Base-by-base conservation (phyloP, 64 coral and sea anemone species). In the Astreopora myriophthalma region DNA sequence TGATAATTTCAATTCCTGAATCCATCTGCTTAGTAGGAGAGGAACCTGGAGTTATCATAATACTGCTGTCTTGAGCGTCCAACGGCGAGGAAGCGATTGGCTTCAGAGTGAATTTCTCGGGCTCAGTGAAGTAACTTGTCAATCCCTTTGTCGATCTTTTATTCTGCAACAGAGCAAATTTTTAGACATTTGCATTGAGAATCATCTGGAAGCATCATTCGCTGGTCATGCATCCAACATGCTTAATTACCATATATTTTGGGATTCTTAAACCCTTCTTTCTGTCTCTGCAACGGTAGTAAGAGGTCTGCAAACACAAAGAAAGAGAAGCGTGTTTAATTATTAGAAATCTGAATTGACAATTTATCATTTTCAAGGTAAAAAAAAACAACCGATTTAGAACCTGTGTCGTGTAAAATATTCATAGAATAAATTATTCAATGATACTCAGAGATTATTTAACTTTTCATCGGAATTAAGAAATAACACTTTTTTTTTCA, bases 21-120 rank as follows among this genome's bases (percentile, higher is more conserved):
- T 96, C 94, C 46, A 96, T n/a, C 17, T 96, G 95, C 22, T 94
- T 96, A 0, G 95, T 96, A 3, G 95, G 95, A n/a, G 95, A 96
- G 0, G 91, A 94, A 1, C 77, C 81, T n/a, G 95, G 95, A 0
- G 95, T 96, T 24, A 96, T 96, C 95, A 96, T 90, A 1, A 96
- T 28, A 16, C 95, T 96, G 2, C 91, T 88, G 3, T 39, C 74
- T 31, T 90, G 67, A 12, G 95, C 95, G 44, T 71, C 84, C 51
- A 97, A 48, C 8, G 91, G 92, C 1, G 95, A 93, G 17, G 87
- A 93, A 71, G 65, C 63, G 48, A 97, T 97, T 49, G 95, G 95
- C 66, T 97, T 97, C 51, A 97, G 95, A 48, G 71, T 94, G 60
- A 97, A 97, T 34, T 87, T 97, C 73, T 97, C 95, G 29, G 76